Evolutionary conservation across 1,140 invertebrate genomes (phyloP), one percentile per base, ranked within the genome.

Genomic region (Lordiphosa mommai): DNA sequence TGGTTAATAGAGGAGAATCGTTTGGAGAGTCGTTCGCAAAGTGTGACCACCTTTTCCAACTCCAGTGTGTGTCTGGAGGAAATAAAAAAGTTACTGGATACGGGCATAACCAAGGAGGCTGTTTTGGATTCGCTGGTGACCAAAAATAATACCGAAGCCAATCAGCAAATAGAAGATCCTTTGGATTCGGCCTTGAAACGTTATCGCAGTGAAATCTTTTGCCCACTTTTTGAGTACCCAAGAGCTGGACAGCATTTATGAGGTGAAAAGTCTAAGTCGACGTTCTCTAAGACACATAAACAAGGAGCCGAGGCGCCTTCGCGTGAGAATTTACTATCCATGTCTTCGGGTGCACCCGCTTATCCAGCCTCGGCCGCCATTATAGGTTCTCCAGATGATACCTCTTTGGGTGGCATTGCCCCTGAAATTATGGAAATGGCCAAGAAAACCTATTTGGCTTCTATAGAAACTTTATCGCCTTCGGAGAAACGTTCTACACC

Each of bases 1-100:
- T 94, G 94, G 94, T 91, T 92, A 90, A 91, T 92, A 16, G 76
- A 91, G 47, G 93, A 94, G 88, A 85, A 91, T 87, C 79, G 86
- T 0, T 44, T 89, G 13, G 88, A 89, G 50, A 88, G 87, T 43
- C 84, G 88, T 8, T 88, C 88, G 5, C 88, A 89, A 58, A 89
- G 88, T 64, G 86, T 88, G 0, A 89, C 88, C 37, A 89, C 88
- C 14, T 89, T 89, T 40, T 89, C 88, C 4, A 89, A 88, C 51
- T 89, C 88, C 1, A 89, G 88, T 46, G 82, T 88, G 1, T 88
- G 86, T 20, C 67, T 92, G 8, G 93, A 94, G 17, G 93, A 94
- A 70, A 88, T 95, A 3, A 92, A 93, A 55, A 91, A 90, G 16
- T 84, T 94, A 13, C 89, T 94, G 23, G 92, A 92, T 65, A 93